phyloP scores from a whole-genome alignment of 1,140 invertebrate genomes.

The Eciton burchellii region DNA sequence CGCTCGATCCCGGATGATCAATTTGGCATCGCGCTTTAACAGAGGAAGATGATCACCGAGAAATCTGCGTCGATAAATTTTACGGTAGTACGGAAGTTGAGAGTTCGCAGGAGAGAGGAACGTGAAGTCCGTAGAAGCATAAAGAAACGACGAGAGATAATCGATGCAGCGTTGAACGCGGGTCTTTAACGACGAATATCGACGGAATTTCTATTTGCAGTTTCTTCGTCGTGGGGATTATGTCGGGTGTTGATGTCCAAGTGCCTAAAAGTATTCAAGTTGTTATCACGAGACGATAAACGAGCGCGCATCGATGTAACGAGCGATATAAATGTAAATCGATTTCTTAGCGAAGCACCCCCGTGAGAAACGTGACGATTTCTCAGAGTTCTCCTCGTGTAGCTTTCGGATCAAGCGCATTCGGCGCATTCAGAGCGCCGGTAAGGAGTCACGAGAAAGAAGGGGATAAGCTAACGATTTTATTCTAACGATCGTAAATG shows the following conservation, averaged over 20 bases:
- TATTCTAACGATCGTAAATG: constrained; percentile 62
- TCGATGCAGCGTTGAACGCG: background rate
- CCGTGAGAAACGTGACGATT: constrained; percentile 35
- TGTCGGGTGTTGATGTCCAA: constrained; percentile 28
- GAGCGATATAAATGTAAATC: constrained; percentile 36
- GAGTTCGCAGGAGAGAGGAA: background rate
- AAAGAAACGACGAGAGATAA: background rate
- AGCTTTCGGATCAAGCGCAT: constrained; percentile 48
- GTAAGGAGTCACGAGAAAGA: constrained; percentile 24
- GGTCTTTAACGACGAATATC: background rate
- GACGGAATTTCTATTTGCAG: background rate
- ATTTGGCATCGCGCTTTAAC: constrained; percentile 28
- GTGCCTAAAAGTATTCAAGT: constrained; percentile 56
- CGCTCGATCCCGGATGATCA: constrained; percentile 22
- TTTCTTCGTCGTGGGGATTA: background rate
- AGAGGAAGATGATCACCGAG: background rate
- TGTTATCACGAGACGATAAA: constrained; percentile 31
- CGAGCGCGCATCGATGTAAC: background rate
- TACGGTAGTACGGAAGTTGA: background rate
- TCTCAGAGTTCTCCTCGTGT: no score
- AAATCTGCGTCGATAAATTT: background rate
- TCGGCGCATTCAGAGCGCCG: no score
- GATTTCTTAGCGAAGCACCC: constrained; percentile 40
- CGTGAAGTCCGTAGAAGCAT: background rate
- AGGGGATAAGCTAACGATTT: constrained; percentile 25